Conservation (phyloP, 2,888 invertebrate genomes). For the Euplexia lucipara region DNA sequence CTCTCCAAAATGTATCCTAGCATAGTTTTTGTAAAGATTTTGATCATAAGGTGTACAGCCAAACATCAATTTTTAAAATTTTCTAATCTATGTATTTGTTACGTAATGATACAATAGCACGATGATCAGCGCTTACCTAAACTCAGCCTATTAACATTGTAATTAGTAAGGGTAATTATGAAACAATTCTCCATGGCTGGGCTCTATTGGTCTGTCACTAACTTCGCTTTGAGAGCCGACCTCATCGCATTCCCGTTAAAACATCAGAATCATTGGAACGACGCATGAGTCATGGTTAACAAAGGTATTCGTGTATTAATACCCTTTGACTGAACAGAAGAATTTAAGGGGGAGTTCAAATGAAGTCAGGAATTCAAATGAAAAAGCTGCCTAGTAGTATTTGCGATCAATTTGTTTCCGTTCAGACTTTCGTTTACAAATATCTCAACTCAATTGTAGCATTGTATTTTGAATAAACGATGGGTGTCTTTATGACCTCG, state of each 20-base stretch:
- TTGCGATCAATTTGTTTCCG: too few relatives aligned
- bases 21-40: too few relatives aligned
- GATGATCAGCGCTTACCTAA: conserved; percentile 3
- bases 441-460: too few relatives aligned
- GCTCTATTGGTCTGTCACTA: conserved; percentile 28
- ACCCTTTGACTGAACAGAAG: conserved; percentile 10
- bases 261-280: conserved; percentile 25
- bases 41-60: too few relatives aligned
- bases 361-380: neutral
- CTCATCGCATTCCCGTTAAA: conserved; percentile 17
- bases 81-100: neutral
- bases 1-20: too few relatives aligned
- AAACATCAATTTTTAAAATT: too few relatives aligned
- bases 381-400: neutral
- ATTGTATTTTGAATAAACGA: too few relatives aligned
- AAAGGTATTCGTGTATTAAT: conserved; percentile 11
- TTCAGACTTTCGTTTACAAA: too few relatives aligned
- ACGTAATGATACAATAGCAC: conserved; percentile 6
- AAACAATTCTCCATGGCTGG: conserved; percentile 8
- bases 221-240: conserved; percentile 37
- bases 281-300: conserved; percentile 25
- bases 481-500: too few relatives aligned
- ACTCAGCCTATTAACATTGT: conserved; percentile 30
- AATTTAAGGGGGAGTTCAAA: neutral
- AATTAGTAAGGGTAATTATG: conserved; percentile 23